Conservation (phyloP, 2,888 invertebrate species). For the Quadriops clusia region DNA sequence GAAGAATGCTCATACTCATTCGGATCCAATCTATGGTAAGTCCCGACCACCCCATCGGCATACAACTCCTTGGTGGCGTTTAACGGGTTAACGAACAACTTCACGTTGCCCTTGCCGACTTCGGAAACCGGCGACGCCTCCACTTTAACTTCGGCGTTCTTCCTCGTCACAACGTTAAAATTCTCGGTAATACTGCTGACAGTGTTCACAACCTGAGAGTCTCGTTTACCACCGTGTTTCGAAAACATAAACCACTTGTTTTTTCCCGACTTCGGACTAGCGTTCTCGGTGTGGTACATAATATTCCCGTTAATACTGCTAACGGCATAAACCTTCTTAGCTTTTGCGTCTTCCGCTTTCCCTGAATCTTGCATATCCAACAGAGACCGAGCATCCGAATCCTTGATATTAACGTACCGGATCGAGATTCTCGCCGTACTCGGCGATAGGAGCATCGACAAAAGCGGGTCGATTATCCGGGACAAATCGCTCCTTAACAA, state of each 20-base stretch:
- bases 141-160: constrained; percentile 33
- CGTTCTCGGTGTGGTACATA: constrained; percentile 44
- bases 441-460: constrained; percentile 62
- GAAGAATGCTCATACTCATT: constrained; percentile 26
- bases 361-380: constrained; percentile 23
- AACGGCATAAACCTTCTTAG: constrained; percentile 63
- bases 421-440: constrained; percentile 73
- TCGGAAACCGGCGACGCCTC: constrained; percentile 19
- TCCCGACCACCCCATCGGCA: constrained; percentile 32
- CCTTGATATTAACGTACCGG: constrained; percentile 53
- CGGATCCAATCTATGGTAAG: constrained; percentile 30
- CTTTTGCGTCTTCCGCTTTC: constrained; percentile 27
- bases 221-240: constrained; percentile 28
- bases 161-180: constrained; percentile 30
- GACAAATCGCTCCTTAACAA: constrained; percentile 66
- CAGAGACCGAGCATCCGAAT: constrained; percentile 25
- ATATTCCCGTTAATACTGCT: constrained; percentile 73
- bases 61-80: constrained; percentile 36
- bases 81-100: constrained; percentile 35
- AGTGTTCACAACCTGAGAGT: constrained; percentile 30
- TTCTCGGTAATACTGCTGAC: constrained; percentile 34
- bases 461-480: constrained; percentile 63
- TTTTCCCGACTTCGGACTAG: constrained; percentile 31
- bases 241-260: constrained; percentile 34
- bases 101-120: constrained; percentile 28